Conservation (phyloP, 2,113 vertebrate genomes). For the Ranitomeya imitator region DNA sequence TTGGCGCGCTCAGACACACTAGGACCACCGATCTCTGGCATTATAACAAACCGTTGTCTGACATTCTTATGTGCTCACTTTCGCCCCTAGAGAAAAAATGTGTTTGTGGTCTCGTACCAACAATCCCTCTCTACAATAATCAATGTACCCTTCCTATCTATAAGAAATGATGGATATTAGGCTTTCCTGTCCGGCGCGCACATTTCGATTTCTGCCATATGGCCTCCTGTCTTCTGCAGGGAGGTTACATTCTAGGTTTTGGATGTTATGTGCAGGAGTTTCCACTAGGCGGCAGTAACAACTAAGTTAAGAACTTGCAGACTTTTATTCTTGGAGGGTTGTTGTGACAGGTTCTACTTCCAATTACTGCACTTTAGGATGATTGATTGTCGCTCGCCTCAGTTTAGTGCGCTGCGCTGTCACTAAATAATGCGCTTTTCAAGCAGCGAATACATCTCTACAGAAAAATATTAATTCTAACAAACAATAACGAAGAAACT, state of each 20-base stretch:
- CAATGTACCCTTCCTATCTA: too few relatives aligned
- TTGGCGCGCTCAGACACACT: too few relatives aligned
- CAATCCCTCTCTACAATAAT: too few relatives aligned
- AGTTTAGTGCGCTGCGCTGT: background rate
- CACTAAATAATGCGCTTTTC: slow-evolving; percentile 25
- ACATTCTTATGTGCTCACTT: too few relatives aligned
- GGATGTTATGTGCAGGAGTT: background rate
- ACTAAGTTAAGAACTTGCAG: background rate
- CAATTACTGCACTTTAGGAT: slow-evolving; percentile 24
- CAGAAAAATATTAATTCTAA: background rate
- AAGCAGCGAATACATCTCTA: background rate
- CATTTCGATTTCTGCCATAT: too few relatives aligned
- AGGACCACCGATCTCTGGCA: too few relatives aligned
- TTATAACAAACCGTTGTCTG: too few relatives aligned
- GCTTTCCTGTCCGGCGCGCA: too few relatives aligned
- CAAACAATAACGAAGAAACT: background rate
- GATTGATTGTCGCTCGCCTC: slow-evolving; percentile 21
- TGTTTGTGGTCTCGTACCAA: too few relatives aligned
- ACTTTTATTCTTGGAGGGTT: background rate
- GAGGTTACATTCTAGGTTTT: background rate
- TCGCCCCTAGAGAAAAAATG: too few relatives aligned
- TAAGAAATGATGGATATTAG: too few relatives aligned
- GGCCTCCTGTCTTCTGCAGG: background rate
- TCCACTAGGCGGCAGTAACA: slow-evolving; percentile 33
- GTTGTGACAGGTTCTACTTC: slow-evolving; percentile 5